Base-by-base conservation (phyloP, 2,888 invertebrate genomes). In the Elegia similella region DNA sequence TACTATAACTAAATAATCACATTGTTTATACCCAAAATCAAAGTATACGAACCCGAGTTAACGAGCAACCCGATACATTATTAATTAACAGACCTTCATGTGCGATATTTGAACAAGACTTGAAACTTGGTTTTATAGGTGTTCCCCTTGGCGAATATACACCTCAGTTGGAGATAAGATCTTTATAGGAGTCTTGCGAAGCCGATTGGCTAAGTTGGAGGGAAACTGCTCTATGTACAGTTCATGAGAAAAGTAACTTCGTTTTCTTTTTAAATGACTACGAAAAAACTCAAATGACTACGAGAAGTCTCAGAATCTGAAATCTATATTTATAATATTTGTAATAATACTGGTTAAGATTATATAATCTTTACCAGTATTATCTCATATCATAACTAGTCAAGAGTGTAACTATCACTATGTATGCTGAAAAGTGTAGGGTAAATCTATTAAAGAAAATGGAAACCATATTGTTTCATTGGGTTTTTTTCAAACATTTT, bases 191-290 rank as follows among this genome's bases (percentile, higher is more conserved):
- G 42, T 23, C 17, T 23, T 42, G 42, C 6, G 12, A 7, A 42
- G 42, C 29, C 52, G 13, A 53, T 53, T 53, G 42, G 29, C 13
- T 23, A 53, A 53, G 52, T 53, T 42, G 42, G 52, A 23, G 52
- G 7, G 12, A 23, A 53, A n/a, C 52, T 23, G 42, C 42, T 42
- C 29, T 13, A 13, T 48, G 48, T 48, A 48, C 48, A 48, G 30
- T 32, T 15, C 8, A 13, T 15, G 32, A 32, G 15, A 13, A 48
- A 48, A 48, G 48, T 48, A n/a, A 13, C 2, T 23, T 16, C 1
- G 12, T 7, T 23, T 3, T 23, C 2, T 12, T 38, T 38, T 38
- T 38, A n/a, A 38, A 38, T 38, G 2, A 23, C 23, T 23, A 23
- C 2, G 23, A 23, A 23, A 23, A 23, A n/a, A n/a, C n/a, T 23